These are phyloP conservation scores for Daubentonia madagascariensis DNA, from an alignment of 2,113 vertebrate genomes.

Conservation along the genomic window DNA sequence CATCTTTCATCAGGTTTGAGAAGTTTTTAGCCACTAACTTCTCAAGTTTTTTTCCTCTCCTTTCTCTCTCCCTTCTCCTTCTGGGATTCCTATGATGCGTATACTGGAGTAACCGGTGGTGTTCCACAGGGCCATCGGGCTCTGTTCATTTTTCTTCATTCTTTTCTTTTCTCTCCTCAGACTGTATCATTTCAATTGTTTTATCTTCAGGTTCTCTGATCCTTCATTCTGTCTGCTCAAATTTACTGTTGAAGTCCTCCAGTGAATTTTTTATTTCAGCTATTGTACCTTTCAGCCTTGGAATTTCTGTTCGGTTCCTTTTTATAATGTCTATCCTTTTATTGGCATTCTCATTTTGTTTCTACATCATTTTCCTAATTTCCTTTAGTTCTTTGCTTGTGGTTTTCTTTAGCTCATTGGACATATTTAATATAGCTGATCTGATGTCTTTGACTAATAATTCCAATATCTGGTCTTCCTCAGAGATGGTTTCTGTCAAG, in stretches of 20 bases:
- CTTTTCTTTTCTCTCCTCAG: background rate
- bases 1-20: background rate
- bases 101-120: too few species aligned
- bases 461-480: background rate
- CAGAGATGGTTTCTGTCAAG: background rate
- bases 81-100: background rate
- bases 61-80: background rate
- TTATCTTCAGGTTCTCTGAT: background rate
- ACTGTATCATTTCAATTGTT: background rate
- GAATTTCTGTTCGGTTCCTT: background rate
- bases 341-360: background rate
- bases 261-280: background rate
- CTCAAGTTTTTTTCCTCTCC: background rate
- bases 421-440: background rate
- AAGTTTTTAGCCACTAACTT: background rate
- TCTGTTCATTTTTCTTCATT: background rate
- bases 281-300: background rate
- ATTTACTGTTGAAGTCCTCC: background rate
- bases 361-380: background rate
- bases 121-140: background rate
- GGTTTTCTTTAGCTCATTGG: background rate
- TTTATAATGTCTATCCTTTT: background rate
- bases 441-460: background rate
- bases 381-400: background rate
- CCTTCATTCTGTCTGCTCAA: background rate